Base-by-base conservation (phyloP, 2,113 vertebrate species). In the Gobio gobio region DNA sequence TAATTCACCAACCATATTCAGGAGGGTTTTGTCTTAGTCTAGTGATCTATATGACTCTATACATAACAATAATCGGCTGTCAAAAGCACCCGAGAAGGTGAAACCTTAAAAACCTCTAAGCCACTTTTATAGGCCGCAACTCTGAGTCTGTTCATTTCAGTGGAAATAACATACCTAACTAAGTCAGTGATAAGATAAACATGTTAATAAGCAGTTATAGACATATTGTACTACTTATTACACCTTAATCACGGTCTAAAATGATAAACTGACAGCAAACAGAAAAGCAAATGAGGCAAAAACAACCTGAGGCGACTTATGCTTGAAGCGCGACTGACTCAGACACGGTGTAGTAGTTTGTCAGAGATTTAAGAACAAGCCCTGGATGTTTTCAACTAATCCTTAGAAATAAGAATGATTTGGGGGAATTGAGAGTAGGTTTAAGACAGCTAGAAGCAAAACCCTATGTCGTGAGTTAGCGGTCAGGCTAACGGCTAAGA, bases 401-500 rank as follows among this genome's bases (percentile, higher is more conserved):
- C 10, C 5, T 76, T 33, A 49, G 13, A 68, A 22, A 51, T 26
- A 26, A 24, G 82, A 56, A 40, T 13, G 18, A 8, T n/a, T 63
- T 3, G 33, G 10, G 29, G 2, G 16, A 16, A 59, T 72, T 58
- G 4, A 72, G 18, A 45, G 36, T 13, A 18, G 7, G 40, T 64
- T 64, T 26, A 5, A 64, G n/a, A 64, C 59, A 7, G 13, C 2
- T 1, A 10, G 24, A 20, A 81, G 2, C 49, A 54, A 83, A 82
- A 10, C 26, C 79, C 45, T 4, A 14, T 58, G 29, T 24, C 80
- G 80, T 72, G 64, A 83, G 66, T 83, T 83, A 83, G 81, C 81
- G 81, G 64, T 56, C 66, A 83, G 33, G 81, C 81, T 83, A 83
- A 73, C 64, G 49, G 81, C 22, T 83, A 72, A 54, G 81, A 56